A percentile compares a stretch with the other conserved stretches of the same genome.
Conservation (phyloP, 1,140 invertebrate species). For the Halyomorpha halys region DNA sequence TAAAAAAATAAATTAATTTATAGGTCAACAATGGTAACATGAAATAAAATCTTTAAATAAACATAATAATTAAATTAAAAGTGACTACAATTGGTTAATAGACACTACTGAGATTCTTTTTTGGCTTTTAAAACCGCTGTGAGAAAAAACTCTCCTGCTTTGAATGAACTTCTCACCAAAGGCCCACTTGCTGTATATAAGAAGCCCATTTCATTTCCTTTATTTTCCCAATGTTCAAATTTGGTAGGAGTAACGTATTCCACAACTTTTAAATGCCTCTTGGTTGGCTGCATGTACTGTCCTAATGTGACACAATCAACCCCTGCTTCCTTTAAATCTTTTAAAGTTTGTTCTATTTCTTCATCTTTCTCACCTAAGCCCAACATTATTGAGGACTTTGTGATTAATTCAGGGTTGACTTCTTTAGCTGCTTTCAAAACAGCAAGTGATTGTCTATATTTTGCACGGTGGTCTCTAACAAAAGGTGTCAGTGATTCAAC, state of each 20-base stretch:
- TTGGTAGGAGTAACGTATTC: slow-evolving; percentile 96
- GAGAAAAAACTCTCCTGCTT: slow-evolving; percentile 89
- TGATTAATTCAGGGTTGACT: slow-evolving; percentile 69
- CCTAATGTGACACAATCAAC: slow-evolving; percentile 96
- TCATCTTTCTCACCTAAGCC: slow-evolving; percentile 92
- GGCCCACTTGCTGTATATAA: slow-evolving; percentile 96
- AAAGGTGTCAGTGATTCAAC: slow-evolving; percentile 76
- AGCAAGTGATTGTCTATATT: slow-evolving; percentile 68
- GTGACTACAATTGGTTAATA: too few relatives aligned
- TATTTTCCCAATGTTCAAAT: slow-evolving; percentile 81
- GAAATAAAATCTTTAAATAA: too few relatives aligned
- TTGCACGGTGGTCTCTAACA: slow-evolving; percentile 81
- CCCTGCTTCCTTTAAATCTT: slow-evolving; percentile 61
- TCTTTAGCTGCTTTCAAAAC: slow-evolving; percentile 75
- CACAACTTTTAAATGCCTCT: slow-evolving; percentile 86
- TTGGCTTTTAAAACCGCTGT: slow-evolving; percentile 52
- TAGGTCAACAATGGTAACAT: too few relatives aligned
- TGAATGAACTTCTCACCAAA: slow-evolving; percentile 91
- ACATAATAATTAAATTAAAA: too few relatives aligned
- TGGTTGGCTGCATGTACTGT: slow-evolving; percentile 99
- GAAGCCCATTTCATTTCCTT: slow-evolving; percentile 83
- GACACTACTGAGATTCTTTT: not conserved
- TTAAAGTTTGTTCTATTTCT: slow-evolving; percentile 77
- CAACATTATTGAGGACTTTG: slow-evolving; percentile 98
- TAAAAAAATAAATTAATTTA: too few relatives aligned